Evolutionary conservation across 2,113 vertebrate species (phyloP), one percentile per base, ranked within the genome.

Genomic region (Kryptolebias marmoratus): DNA sequence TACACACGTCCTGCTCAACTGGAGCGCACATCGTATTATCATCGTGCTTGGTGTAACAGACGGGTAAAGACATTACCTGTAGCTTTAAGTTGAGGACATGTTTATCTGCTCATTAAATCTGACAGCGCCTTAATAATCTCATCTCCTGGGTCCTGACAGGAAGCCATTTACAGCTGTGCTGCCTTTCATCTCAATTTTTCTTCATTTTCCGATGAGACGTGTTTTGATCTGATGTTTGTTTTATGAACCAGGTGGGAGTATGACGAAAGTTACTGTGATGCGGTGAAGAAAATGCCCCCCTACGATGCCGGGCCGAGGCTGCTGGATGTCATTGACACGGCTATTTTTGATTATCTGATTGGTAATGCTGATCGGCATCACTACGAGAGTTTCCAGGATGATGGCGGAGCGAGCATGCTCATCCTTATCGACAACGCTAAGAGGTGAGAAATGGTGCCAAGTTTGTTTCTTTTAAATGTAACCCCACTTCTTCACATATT

Each of bases 311-410:
- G 98, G 11, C 98, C 97, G 0, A 94, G 98, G 13, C 95, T 99
- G 18, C 88, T 99, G 0, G 98, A 99, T 28, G 95, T 99, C 80
- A 97, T 99, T 1, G 98, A 99, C 89, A 98, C 98, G 0, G 95
- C 98, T 1, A 73, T 99, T 75, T 99, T 98, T 68, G 98, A 99
- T 86, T 99, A 97, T 84, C 84, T 99, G 73, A 99, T 99, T 3
- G 98, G 97, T 45, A 99, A 99, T 5, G 98, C 97, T 0, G 98
- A 99, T 85, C 94, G 98, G 1, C 98, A 99, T 87, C 97, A 99
- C 93, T 99, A 99, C 1, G 98, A 99, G 93, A 99, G 97, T 60
- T 99, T 99, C 90, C 97, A 98, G 87, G 97, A 99, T 0, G 98
- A 99, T 0, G 97, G 97, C 15, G 98, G 98, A 0, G 97, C 96